These are phyloP conservation scores for Strigamia transsilvanica DNA, from an alignment of 2,888 invertebrate species.

Conservation along the genomic window DNA sequence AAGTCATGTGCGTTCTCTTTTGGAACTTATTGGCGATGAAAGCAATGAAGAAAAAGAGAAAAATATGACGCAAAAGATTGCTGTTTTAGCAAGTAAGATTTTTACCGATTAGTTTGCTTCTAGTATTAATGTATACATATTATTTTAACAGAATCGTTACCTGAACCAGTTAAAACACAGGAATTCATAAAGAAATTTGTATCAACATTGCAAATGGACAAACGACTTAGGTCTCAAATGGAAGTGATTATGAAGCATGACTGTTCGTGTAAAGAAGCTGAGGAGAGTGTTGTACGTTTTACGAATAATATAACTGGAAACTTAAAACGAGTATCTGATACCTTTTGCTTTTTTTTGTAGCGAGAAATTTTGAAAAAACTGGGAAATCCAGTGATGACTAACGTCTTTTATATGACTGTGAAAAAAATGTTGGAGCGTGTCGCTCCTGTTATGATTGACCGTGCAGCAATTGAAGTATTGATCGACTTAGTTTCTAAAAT, in stretches of 20 bases:
- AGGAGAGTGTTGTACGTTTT: constrained; percentile 78
- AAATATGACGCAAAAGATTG: constrained; percentile 58
- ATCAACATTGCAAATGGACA: constrained; percentile 68
- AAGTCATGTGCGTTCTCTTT: constrained; percentile 78
- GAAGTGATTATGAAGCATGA: constrained; percentile 87
- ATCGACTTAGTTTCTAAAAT: constrained; percentile 76
- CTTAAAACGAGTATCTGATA: background rate
- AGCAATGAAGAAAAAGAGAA: constrained; percentile 59
- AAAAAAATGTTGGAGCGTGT: constrained; percentile 94
- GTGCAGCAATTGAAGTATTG: constrained; percentile 78
- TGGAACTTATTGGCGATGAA: constrained; percentile 76
- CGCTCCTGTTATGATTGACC: constrained; percentile 96
- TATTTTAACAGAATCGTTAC: constrained; percentile 67
- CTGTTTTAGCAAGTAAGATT: constrained; percentile 59
- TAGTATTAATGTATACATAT: background rate
- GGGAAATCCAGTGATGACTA: constrained; percentile 93
- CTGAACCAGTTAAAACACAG: constrained; percentile 90
- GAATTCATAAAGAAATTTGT: constrained; percentile 65
- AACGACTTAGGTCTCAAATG: constrained; percentile 74
- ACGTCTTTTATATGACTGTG: constrained; percentile 93
- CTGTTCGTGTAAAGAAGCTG: constrained; percentile 89
- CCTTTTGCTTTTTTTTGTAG: constrained; percentile 63
- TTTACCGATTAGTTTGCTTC: background rate
- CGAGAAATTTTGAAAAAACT: constrained; percentile 87
- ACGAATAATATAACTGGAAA: background rate